These are phyloP conservation scores for Cetonia aurata DNA, from an alignment of 2,888 invertebrate genomes.

Conservation along the genomic window DNA sequence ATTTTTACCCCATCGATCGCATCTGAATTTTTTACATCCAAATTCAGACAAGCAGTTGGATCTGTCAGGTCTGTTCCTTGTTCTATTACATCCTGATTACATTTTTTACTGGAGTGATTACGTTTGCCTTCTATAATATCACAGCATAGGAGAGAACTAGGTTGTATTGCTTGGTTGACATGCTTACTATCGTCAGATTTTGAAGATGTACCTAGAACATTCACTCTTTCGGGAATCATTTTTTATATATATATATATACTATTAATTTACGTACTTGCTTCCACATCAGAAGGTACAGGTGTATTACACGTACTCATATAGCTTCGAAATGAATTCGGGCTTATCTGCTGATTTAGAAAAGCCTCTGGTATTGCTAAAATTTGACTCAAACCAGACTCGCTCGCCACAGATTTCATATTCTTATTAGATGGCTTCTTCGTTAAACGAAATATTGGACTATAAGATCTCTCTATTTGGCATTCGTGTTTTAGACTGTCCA, in stretches of 20 bases:
- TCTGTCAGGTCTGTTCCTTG: constrained; percentile 60
- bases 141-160: constrained; percentile 32
- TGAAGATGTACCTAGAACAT: constrained; percentile 20
- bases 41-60: constrained; percentile 17
- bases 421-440: constrained; percentile 26
- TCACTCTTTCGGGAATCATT: no score
- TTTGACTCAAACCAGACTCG: constrained; percentile 61
- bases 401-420: constrained; percentile 39
- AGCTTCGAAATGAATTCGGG: constrained; percentile 48
- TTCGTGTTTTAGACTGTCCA: constrained; percentile 56
- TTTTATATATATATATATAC: no score
- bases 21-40: constrained; percentile 14
- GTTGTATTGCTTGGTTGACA: constrained; percentile 31
- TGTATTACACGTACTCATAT: constrained; percentile 44
- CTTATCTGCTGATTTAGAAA: constrained; percentile 61
- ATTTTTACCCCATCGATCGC: constrained; percentile 12
- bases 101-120: constrained; percentile 13
- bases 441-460: constrained; percentile 49
- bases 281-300: constrained; percentile 30
- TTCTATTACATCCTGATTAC: constrained; percentile 55
- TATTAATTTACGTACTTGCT: constrained; percentile 39
- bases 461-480: constrained; percentile 50
- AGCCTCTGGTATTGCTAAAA: constrained; percentile 64
- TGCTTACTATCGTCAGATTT: constrained; percentile 13
- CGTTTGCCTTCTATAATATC: constrained; percentile 42